Conservation (phyloP, 2,888 invertebrate species). For the Drosophila incognita region DNA sequence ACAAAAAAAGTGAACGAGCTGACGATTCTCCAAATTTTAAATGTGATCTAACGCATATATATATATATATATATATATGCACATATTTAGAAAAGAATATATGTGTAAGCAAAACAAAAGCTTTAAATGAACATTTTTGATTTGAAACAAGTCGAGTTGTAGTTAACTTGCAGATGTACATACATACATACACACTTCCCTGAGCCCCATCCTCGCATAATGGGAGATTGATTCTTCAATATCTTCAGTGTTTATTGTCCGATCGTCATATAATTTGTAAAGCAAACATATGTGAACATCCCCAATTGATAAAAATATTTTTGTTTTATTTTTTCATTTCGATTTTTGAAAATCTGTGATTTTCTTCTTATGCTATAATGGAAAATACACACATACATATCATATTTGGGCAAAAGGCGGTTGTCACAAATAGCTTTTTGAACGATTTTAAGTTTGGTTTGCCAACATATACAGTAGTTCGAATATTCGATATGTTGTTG, state of each 20-base stretch:
- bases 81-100: not conserved
- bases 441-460: not conserved
- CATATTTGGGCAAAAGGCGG: not conserved
- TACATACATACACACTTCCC: not conserved
- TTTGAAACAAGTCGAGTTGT: not conserved
- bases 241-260: not conserved
- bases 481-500: not conserved
- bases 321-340: not conserved
- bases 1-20: not conserved
- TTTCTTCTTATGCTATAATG: not conserved
- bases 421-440: not conserved
- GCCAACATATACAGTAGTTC: not conserved
- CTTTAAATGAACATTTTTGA: not conserved
- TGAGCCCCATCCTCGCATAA: not conserved
- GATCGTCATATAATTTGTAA: constrained; percentile 1
- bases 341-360: not conserved
- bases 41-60: not conserved
- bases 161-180: not conserved
- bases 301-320: not conserved
- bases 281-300: not conserved
- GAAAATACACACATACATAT: not conserved
- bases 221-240: not conserved
- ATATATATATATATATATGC: not conserved
- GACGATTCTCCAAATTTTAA: not conserved
- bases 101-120: not conserved